These are phyloP conservation scores for Eueides isabella DNA, from an alignment of 1,140 invertebrate species.

Conservation along the genomic window DNA sequence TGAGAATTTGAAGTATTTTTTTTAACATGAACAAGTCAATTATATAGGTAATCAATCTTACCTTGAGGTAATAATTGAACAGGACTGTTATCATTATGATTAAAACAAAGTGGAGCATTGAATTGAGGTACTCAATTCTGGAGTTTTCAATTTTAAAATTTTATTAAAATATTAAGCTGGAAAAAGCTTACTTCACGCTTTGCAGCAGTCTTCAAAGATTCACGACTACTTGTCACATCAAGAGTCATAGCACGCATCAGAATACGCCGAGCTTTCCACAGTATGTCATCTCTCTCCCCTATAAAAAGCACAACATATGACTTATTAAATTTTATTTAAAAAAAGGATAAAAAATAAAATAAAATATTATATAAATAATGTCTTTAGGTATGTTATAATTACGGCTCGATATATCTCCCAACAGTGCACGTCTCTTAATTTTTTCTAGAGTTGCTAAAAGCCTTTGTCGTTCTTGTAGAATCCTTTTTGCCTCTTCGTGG, in stretches of 20 bases:
- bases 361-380: background rate
- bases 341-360: too few relatives aligned
- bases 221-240: slow-evolving; percentile 4
- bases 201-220: background rate
- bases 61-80: too few relatives aligned
- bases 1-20: too few relatives aligned
- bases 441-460: background rate
- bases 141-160: background rate
- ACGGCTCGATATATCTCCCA: slow-evolving; percentile 6
- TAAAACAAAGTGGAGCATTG: too few relatives aligned
- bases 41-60: too few relatives aligned
- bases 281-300: slow-evolving; percentile 12
- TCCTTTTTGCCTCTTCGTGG: slow-evolving; percentile 5
- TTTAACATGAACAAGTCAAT: too few relatives aligned
- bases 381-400: too few relatives aligned
- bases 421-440: background rate
- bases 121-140: background rate
- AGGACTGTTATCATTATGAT: too few relatives aligned
- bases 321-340: background rate
- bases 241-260: slow-evolving; percentile 3
- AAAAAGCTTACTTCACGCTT: background rate
- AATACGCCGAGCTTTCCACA: background rate
- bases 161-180: too few relatives aligned
- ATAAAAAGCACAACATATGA: background rate
- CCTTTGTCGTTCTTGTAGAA: background rate